Base-by-base conservation (phyloP, 2,888 invertebrate genomes). In the Seira musarum region DNA sequence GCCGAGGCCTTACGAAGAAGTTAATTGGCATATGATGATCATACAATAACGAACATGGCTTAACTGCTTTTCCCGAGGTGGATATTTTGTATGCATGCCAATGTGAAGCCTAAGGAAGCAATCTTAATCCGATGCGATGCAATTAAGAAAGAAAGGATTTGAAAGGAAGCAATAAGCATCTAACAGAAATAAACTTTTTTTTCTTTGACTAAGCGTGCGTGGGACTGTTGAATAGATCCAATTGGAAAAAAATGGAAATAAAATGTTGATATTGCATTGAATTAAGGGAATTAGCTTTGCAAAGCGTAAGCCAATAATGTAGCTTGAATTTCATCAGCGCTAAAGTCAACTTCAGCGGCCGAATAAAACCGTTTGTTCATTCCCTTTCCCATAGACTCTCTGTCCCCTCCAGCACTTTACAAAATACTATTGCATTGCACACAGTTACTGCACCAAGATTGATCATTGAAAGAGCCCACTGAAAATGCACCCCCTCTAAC, bases 191-290 rank as follows among this genome's bases (percentile, higher is more conserved):
- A 57, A 57, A 49, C 25, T 57, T 69, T 25, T 57, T 49, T 57
- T 70, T 35, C 35, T 57, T 70, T 70, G 70, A 61, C 40, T 70
- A 70, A 30, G 60, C 61, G 57, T 70, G 70, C 70, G 70, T 53
- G 53, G 53, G 53, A 53, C 53, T 53, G 3, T 53, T 53, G n/a
- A 53, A 53, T 8, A 13, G 53, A 15, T 53, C 13, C 30, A 30
- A 30, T 30, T 30, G 30, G 30, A 30, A 30, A 30, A 68, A 53
- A n/a, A 68, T 66, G 24, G 68, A 53, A 35, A 8, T 1, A 30
- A 30, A 30, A 30, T 30, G 8, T 30, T 5, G 30, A n/a, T n/a
- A 30, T 30, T 30, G 30, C 30, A 30, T 30, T 30, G 30, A 30
- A 30, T n/a, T n/a, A n/a, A n/a, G n/a, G n/a, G n/a, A n/a, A n/a